phyloP scores from a whole-genome alignment of 1,140 invertebrate genomes.

The Batillaria attramentaria region DNA sequence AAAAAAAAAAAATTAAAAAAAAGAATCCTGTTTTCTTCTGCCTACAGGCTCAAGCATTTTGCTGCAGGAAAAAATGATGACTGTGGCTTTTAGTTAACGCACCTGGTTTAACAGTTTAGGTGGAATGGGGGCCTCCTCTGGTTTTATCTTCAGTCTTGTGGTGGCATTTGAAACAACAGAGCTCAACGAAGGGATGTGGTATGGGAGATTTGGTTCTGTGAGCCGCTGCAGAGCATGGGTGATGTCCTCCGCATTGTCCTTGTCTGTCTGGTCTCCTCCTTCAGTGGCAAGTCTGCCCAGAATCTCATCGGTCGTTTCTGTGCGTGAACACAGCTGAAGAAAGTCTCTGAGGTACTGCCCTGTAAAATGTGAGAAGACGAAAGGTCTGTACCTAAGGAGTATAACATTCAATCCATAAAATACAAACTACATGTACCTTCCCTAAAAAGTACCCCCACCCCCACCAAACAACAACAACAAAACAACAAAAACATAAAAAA shows the following conservation, averaged over 20 bases:
- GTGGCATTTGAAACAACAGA: constrained; percentile 63
- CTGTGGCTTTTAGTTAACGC: too few relatives aligned
- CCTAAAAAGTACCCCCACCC: too few relatives aligned
- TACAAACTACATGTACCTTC: not conserved
- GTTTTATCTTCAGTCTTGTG: constrained; percentile 63
- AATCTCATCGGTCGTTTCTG: constrained; percentile 71
- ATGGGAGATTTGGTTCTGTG: constrained; percentile 66
- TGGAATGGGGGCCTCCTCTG: constrained; percentile 81
- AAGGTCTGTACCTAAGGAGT: not conserved
- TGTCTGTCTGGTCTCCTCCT: constrained; percentile 47
- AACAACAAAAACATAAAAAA: not conserved
- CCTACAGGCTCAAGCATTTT: too few relatives aligned
- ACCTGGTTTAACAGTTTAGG: constrained; percentile 79
- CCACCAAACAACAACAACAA: too few relatives aligned
- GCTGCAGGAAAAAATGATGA: too few relatives aligned
- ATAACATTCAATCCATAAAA: not conserved
- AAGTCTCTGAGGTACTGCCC: constrained; percentile 69
- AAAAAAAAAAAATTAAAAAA: too few relatives aligned
- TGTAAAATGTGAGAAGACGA: constrained; percentile 38
- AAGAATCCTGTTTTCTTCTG: too few relatives aligned
- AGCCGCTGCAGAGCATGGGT: constrained; percentile 72
- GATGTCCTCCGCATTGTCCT: constrained; percentile 65
- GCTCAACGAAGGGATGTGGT: constrained; percentile 62
- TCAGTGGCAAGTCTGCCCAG: constrained; percentile 64
- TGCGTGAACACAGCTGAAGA: constrained; percentile 64